Percentiles rank a stretch among this genome's conserved stretches.
Evolutionary conservation across 2,113 vertebrate genomes (phyloP).

Genomic region (Carettochelys insculpta): DNA sequence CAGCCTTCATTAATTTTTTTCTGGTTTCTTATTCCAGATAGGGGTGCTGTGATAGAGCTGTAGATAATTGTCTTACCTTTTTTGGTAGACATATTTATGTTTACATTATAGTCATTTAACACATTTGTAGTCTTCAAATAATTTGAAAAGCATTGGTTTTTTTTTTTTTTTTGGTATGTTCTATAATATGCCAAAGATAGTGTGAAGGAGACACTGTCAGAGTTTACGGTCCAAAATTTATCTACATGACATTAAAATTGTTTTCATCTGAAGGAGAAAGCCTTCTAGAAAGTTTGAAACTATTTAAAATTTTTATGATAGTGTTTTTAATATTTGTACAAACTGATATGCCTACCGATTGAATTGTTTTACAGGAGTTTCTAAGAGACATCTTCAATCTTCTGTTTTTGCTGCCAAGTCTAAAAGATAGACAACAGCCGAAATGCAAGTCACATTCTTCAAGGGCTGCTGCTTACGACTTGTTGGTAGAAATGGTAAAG

Average conservation of each 20-base stretch:
- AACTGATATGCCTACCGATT: not conserved
- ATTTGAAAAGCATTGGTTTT: no score
- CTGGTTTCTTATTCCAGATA: not conserved
- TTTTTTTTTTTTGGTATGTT: not conserved
- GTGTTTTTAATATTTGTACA: not conserved
- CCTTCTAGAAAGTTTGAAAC: not conserved
- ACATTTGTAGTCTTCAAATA: not conserved
- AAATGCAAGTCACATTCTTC: conserved; percentile 98
- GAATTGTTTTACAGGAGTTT: conserved; percentile 85
- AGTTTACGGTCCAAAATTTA: not conserved
- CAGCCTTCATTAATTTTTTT: not conserved
- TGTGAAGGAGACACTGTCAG: not conserved
- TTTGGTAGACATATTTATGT: not conserved
- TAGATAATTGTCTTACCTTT: not conserved
- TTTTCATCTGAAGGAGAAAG: not conserved
- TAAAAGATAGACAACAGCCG: conserved; percentile 94
- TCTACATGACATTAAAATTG: not conserved
- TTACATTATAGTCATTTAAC: not conserved
- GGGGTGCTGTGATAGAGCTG: no score
- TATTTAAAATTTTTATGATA: not conserved
- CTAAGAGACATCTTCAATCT: conserved; percentile 96
- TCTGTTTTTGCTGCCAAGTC: conserved; percentile 94
- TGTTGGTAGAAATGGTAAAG: conserved; percentile 97
- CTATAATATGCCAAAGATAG: not conserved
- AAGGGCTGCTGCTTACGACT: conserved; percentile 94